Conservation (phyloP, 2,797 vertebrate genomes). For the Tokudaia tokunoshimensis region DNA sequence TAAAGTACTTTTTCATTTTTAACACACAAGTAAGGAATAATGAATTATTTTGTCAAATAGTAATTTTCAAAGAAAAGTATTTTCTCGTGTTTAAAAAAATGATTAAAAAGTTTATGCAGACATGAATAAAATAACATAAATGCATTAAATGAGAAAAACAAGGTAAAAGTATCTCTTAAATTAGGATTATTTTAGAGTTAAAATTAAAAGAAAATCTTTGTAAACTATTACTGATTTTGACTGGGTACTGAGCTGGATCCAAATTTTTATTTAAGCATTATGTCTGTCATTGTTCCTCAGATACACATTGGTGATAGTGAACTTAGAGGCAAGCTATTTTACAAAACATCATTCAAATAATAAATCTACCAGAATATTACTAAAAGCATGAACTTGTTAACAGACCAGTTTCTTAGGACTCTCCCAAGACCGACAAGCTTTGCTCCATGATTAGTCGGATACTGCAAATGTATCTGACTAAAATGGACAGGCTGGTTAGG, state of each 20-base stretch:
- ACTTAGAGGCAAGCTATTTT: background rate
- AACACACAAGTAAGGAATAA: background rate
- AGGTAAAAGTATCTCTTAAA: background rate
- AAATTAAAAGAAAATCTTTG: constrained; percentile 2
- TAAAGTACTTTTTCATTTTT: background rate
- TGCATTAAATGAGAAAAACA: background rate
- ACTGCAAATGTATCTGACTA: background rate
- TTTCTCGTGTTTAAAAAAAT: background rate
- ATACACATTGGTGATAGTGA: background rate
- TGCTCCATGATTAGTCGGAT: background rate
- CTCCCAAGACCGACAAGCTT: background rate
- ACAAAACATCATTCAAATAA: background rate
- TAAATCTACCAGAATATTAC: background rate
- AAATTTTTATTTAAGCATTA: background rate
- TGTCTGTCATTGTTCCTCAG: background rate
- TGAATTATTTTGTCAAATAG: background rate
- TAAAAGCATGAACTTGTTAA: constrained; percentile 15
- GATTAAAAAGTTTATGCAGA: background rate
- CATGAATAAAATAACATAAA: background rate
- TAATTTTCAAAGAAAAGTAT: constrained; percentile 28
- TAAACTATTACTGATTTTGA: background rate
- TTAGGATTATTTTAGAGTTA: background rate
- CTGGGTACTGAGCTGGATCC: background rate
- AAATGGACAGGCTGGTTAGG: background rate
- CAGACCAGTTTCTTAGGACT: background rate